Evolutionary conservation across 1,140 invertebrate species (phyloP), one percentile per base, ranked within the genome.

Genomic region (Drosophila subpulchrella): DNA sequence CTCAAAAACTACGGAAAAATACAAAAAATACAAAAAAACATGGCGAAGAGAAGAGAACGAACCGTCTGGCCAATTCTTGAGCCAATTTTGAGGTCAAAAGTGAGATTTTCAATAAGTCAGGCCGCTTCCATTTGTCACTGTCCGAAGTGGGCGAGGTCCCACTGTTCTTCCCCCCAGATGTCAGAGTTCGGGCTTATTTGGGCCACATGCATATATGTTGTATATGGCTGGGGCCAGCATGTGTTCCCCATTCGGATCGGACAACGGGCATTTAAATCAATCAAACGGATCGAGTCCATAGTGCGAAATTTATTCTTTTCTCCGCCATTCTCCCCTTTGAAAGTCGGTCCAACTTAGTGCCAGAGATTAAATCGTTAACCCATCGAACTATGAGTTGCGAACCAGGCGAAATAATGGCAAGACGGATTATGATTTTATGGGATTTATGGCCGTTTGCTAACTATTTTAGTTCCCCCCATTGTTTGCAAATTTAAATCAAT

Each of bases 41-140:
- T 27, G 27, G 27, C 3, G 27, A 27, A 3, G 27, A 5, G 27
- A 0, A 3, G 27, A 59, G 4, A 24, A 39, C 1, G 27, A 56
- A 62, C 39, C 39, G 48, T 44, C 15, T 61, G 32, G 59, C 54
- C 48, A 34, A 72, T 32, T 50, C 44, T 32, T 56, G 57, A 57
- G 66, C 60, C 56, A 61, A 50, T 62, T 85, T 86, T 85, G 63
- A 48, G 82, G 83, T 86, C 82, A 86, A 66, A 86, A 86, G 84
- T 89, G 80, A 89, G 79, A 86, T 83, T 89, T 63, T 51, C 44
- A 74, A 63, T 74, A 57, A 75, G 81, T 71, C 65, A 62, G 32
- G 20, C 39, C 54, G 46, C 36, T 44, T 56, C 55, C 60, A 86
- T 84, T 84, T 81, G 71, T 84, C 82, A 84, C 47, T 81, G 60